phyloP scores from a whole-genome alignment of 1,140 invertebrate species.

The Drosophila mayri region DNA sequence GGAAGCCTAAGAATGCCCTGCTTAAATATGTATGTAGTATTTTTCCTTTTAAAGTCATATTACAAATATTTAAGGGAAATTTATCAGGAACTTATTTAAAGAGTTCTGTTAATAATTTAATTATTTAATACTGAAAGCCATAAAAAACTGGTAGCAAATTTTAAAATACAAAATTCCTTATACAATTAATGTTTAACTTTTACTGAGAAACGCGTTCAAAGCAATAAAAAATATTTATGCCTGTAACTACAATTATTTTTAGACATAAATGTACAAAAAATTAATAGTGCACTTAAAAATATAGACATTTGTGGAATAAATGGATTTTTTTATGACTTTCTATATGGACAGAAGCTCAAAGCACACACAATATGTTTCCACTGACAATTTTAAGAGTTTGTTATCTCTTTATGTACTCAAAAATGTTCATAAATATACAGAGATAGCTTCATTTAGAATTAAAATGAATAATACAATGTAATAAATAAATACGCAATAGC shows the following conservation, averaged over 20 bases:
- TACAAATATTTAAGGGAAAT: no score
- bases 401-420: background rate
- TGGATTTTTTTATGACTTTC: conserved; percentile 1
- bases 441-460: background rate
- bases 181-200: background rate
- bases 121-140: background rate
- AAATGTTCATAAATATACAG: background rate
- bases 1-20: conserved; percentile 2
- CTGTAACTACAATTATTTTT: background rate
- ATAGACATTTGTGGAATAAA: background rate
- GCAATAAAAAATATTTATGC: background rate
- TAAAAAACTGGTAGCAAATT: background rate
- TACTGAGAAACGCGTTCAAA: background rate
- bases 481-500: background rate
- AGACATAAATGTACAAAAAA: background rate
- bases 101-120: no score
- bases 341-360: background rate
- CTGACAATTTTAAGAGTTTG: background rate
- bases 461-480: background rate
- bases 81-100: no score
- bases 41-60: no score
- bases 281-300: conserved; percentile 7
- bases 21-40: no score
- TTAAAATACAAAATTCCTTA: background rate
- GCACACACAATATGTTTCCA: background rate